Evolutionary conservation across 1,140 invertebrate genomes (phyloP).

Genomic region (Zaprionus tsacasi): DNA sequence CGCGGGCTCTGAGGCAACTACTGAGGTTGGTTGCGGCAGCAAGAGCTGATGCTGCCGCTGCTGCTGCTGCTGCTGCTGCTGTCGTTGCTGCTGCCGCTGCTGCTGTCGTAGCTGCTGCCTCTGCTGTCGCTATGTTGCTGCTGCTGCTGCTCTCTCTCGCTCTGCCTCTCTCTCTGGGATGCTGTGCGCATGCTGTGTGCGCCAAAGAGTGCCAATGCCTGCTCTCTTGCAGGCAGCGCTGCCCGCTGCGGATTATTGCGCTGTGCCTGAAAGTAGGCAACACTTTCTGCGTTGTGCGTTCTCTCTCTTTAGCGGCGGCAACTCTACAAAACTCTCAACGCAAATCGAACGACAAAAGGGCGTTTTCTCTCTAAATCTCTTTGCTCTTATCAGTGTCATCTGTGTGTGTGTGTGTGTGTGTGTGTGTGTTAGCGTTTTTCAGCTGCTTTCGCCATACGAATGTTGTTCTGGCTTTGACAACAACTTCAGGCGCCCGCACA

Average conservation of each 20-base stretch:
- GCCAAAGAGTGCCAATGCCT: slow-evolving; percentile 37
- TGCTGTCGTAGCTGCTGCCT: slow-evolving; percentile 51
- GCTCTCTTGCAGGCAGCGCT: not conserved
- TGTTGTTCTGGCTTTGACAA: slow-evolving; percentile 55
- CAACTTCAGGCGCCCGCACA: slow-evolving; percentile 70
- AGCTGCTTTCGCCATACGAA: slow-evolving; percentile 42
- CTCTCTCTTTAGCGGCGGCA: slow-evolving; percentile 40
- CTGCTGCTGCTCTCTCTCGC: slow-evolving; percentile 11
- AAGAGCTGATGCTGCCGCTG: slow-evolving; percentile 58
- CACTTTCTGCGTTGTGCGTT: slow-evolving; percentile 1
- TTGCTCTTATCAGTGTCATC: slow-evolving; percentile 29
- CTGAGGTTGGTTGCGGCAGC: slow-evolving; percentile 73
- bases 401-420: slow-evolving; percentile 1
- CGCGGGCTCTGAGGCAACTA: slow-evolving; percentile 85
- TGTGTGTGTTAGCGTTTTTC: slow-evolving; percentile 42
- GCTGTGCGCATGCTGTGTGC: slow-evolving; percentile 70
- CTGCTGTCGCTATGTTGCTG: not conserved
- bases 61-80: slow-evolving; percentile 33
- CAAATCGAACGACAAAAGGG: slow-evolving; percentile 67
- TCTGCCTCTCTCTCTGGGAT: slow-evolving; percentile 30
- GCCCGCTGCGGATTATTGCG: not conserved
- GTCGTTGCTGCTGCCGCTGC: slow-evolving; percentile 37
- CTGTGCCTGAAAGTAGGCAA: slow-evolving; percentile 25
- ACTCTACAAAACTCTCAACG: slow-evolving; percentile 22
- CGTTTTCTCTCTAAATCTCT: slow-evolving; percentile 58